Evolutionary conservation across 2,113 vertebrate species (phyloP), one percentile per base, ranked within the genome.

Genomic region (Pterocles gutturalis): DNA sequence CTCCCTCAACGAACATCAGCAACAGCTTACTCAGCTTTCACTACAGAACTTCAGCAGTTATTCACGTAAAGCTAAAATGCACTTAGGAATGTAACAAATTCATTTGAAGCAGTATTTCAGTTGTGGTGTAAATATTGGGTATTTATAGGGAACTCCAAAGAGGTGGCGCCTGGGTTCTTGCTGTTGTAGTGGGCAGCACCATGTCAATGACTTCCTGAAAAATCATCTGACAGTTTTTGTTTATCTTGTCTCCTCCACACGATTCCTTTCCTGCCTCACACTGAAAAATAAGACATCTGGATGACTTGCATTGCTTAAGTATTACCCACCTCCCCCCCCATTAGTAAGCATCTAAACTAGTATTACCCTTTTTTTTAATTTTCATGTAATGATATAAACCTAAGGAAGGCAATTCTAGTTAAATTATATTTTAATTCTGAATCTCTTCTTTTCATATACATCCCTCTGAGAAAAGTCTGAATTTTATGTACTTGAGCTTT

Each of bases 1-100:
- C 62, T 93, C 83, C 78, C 70, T 93, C 97, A 96, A 93, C 91
- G 94, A 93, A 62, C 62, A 70, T 25, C 81, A 92, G 55, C 79
- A 85, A 51, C 48, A 91, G 53, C 79, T 78, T 86, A 51, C 5
- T 1, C 21, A 80, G 22, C 26, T 79, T 57, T 67, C n/a, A 64
- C 9, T n/a, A 46, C 7, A 7, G 41, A 87, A 33, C 76, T 55
- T 53, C 13, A 6, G 9, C 36, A 21, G n/a, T 31, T 79, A 46
- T 28, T 81, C 17, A 1, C 17, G 12, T 36, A 65, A 65, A 61
- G 22, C 5, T 54, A 61, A 76, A 48, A 19, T 51, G 79, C 36
- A 28, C 29, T 60, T 60, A 72, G 43, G 33, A 64, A 62, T 76
- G n/a, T 72, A 58, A 61, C 38, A 58, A 16, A 65, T 33, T 51